A percentile compares a stretch with the other conserved stretches of the same genome.
Conservation (phyloP, 2,888 invertebrate species). For the Andrena trimmerana region DNA sequence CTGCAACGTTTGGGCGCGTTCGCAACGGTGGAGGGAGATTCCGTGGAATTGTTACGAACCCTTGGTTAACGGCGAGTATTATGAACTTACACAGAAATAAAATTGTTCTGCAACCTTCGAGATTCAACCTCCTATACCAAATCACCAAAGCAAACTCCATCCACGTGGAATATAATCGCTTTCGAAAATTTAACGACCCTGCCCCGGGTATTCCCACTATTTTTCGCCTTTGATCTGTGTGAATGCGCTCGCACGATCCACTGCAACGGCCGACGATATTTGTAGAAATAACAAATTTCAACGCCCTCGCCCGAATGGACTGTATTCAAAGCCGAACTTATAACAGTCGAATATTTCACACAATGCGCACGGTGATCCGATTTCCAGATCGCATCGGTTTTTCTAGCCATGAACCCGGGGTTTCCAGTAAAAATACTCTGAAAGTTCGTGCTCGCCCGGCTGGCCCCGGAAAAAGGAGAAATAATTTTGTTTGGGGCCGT, state of each 20-base stretch:
- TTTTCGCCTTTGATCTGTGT: background rate
- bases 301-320: background rate
- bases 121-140: background rate
- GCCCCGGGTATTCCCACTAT: background rate
- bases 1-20: background rate
- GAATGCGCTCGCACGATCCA: background rate
- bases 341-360: constrained; percentile 3
- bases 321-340: background rate
- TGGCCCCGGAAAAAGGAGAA: background rate
- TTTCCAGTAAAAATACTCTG: background rate
- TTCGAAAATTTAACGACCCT: background rate
- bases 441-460: background rate
- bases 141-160: background rate
- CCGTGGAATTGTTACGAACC: background rate
- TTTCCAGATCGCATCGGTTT: constrained; percentile 17
- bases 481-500: background rate
- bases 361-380: constrained; percentile 25
- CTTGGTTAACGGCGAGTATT: background rate
- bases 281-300: constrained; percentile 21
- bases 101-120: background rate
- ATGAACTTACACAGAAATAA: background rate
- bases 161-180: background rate
- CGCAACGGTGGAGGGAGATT: background rate
- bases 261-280: background rate
- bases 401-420: background rate